Evolutionary conservation across 2,888 invertebrate species (phyloP), one percentile per base, ranked within the genome.

Genomic region (Catocala sponsa): DNA sequence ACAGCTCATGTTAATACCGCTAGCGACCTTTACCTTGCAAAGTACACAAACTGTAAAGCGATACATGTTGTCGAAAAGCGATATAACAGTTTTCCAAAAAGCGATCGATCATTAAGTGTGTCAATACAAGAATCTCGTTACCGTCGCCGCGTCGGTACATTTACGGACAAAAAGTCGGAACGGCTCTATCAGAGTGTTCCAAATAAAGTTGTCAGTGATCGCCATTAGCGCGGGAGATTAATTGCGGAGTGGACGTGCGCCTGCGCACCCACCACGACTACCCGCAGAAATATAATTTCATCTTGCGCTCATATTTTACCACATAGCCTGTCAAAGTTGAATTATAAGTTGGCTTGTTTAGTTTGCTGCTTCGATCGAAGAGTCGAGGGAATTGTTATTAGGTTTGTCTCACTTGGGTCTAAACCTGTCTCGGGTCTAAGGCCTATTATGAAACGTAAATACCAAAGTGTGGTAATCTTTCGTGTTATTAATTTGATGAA

Each of bases 141-240:
- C 59, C 35, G 35, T 38, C 7, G 35, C 4, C 7, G 35, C 4
- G 54, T 32, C 59, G 51, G 42, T 42, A 52, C 41, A 32, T 48
- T 43, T 42, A 25, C 47, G 44, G 25, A 32, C 55, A 58, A 62
- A 62, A 58, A 70, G 42, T 43, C 43, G 25, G 43, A 52, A 55
- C 59, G 13, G 32, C 35, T 71, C 38, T 38, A 56, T 51, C 50
- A 51, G 55, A 64, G 55, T 64, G 63, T 57, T 65, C 75, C 61
- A 41, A 77, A 72, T 77, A 63, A 72, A 69, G 52, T 53, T 68
- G 63, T 68, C 68, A 65, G 57, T 44, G 47, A 46, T 55, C 59
- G 49, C 66, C 65, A 65, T 63, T 70, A 59, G 38, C 50, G 42
- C 46, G 35, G 11, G 52, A 69, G 78, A 76, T 77, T 72, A 69